Base-by-base conservation (phyloP, 1,140 invertebrate genomes). In the Dendroctonus ponderosae region DNA sequence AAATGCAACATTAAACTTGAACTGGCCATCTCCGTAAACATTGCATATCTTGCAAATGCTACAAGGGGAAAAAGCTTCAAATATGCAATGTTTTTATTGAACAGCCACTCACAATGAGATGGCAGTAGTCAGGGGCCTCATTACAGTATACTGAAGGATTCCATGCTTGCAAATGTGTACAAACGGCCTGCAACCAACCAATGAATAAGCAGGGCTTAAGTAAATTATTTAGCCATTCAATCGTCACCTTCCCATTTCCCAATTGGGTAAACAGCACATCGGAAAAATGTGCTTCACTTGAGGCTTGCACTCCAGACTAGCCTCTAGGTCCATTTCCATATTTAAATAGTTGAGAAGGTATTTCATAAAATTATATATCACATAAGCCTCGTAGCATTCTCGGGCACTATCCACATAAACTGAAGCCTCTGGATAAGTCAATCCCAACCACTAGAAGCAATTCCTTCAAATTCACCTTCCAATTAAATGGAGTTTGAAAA, bases 301-400 rank as follows among this genome's bases (percentile, higher is more conserved):
- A 39, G 89, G 89, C 76, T 94, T 94, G n/a, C 87, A 83, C 75
- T 91, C 89, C 61, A 97, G 83, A 65, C 86, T 85, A 38, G 87
- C 87, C 79, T 94, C 92, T 50, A 97, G 80, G 77, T 91, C 88
- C 79, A 87, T 85, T 73, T 91, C 89, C 71, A 91, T 87, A 80
- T 93, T 89, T 48, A 97, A 82, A 80, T 94, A 97, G 74, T 93
- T 94, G 53, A 97, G 79, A 50, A 98, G 81, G 80, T 93, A 98
- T 76, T 91, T 92, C 93, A 98, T 96, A 76, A 98, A 98, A 82
- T 96, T 97, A 77, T 98, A 98, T 74, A 98, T 98, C 0, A 97
- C 95, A 85, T 96, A 97, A 8, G 90, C 91, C 82, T 98, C 96
- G 77, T 98, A 98, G 78, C 94, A 97, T 83, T 98, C 95, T 79